These are phyloP conservation scores for Diaphora mendica DNA, from an alignment of 2,888 invertebrate genomes.

Conservation along the genomic window DNA sequence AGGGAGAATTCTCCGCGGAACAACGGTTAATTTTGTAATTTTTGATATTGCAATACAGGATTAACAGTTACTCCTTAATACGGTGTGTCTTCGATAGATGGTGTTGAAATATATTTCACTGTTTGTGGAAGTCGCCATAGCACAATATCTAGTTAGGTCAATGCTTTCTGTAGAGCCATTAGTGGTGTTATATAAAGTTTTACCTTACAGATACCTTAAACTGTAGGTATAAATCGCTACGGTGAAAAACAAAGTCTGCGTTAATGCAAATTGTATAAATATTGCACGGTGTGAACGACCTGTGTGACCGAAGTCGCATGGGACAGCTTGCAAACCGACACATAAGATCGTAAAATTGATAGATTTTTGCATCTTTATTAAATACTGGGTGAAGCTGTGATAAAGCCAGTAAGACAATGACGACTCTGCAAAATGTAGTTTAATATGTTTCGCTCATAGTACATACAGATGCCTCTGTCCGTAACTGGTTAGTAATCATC, in stretches of 20 bases:
- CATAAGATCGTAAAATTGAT: background rate
- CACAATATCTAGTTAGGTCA: background rate
- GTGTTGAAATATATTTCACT: no score
- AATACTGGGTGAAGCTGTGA: background rate
- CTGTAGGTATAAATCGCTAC: background rate
- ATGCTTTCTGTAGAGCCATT: background rate
- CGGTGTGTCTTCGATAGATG: no score
- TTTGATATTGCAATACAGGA: no score
- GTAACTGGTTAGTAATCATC: no score
- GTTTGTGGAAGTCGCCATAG: no score
- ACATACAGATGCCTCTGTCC: no score
- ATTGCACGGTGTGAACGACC: conserved; percentile 3
- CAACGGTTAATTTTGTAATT: no score
- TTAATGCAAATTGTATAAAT: background rate
- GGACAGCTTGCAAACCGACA: background rate
- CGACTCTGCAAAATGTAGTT: background rate
- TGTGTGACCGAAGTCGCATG: background rate
- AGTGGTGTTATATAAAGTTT: background rate
- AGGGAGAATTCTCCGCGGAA: no score
- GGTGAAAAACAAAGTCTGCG: background rate
- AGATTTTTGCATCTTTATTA: background rate
- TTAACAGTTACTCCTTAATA: no score
- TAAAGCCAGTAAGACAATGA: background rate
- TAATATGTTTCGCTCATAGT: no score
- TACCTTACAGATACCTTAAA: background rate